A percentile compares a stretch with the other conserved stretches of the same genome.
Conservation (phyloP, 2,113 vertebrate species). For the Hucho hucho region DNA sequence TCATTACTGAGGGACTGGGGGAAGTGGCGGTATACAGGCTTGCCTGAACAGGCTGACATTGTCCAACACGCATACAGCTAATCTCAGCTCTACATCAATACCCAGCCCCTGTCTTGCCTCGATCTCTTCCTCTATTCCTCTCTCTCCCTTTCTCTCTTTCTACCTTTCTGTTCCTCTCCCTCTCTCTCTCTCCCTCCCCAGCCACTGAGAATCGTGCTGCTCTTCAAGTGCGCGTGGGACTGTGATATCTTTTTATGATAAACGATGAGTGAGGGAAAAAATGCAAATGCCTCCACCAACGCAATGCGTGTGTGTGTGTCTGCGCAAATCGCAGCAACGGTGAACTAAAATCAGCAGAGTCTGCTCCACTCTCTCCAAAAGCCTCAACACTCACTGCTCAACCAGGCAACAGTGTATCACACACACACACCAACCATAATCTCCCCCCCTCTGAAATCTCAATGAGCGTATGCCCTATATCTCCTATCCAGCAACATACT, state of each 20-base stretch:
- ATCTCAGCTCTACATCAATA: not conserved
- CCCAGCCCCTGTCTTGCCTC: not conserved
- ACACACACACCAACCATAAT: constrained; percentile 10
- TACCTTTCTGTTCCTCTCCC: not conserved
- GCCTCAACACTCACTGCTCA: constrained; percentile 30
- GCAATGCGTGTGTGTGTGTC: constrained; percentile 41
- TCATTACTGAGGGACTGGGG: not conserved
- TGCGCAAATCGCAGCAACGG: too few relatives aligned
- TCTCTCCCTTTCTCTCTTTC: constrained; percentile 41
- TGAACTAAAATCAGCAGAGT: constrained; percentile 34
- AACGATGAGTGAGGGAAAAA: constrained; percentile 54
- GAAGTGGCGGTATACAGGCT: constrained; percentile 38
- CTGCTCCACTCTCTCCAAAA: constrained; percentile 46
- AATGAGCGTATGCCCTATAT: constrained; percentile 10
- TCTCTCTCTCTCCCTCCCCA: constrained; percentile 3
- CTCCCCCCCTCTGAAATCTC: not conserved
- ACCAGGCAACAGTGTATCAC: constrained; percentile 51
- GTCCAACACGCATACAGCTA: constrained; percentile 15
- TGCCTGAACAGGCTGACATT: constrained; percentile 42
- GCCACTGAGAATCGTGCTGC: constrained; percentile 61
- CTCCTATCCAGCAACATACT: constrained; percentile 15
- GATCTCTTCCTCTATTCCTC: constrained; percentile 35
- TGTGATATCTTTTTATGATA: constrained; percentile 77
- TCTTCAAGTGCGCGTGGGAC: constrained; percentile 73
- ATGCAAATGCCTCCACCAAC: constrained; percentile 72